Evolutionary conservation across 1,140 invertebrate species (phyloP).

Genomic region (Conus betulinus): DNA sequence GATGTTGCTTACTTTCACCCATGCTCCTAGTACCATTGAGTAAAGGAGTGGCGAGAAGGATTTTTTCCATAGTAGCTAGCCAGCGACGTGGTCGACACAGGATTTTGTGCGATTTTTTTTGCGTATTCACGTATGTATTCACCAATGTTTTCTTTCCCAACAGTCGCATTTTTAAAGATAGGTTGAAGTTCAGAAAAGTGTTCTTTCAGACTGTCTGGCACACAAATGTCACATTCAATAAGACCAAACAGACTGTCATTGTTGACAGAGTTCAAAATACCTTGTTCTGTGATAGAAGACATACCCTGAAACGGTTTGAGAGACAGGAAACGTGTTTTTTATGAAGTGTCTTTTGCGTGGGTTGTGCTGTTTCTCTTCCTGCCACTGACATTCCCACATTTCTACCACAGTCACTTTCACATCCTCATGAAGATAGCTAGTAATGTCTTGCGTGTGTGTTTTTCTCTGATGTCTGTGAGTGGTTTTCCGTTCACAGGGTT

Average conservation of each 20-base stretch:
- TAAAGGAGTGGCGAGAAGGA: not conserved
- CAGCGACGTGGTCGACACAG: not conserved
- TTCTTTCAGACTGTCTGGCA: not conserved
- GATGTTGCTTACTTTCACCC: conserved; percentile 1
- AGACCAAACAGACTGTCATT: not conserved
- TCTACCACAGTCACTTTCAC: not conserved
- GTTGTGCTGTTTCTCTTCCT: not conserved
- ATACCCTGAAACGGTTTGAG: not conserved
- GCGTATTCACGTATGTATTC: not conserved
- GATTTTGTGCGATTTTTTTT: not conserved
- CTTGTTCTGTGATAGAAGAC: not conserved
- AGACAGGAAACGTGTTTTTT: not conserved
- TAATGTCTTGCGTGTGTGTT: not conserved
- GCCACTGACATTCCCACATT: conserved; percentile 8
- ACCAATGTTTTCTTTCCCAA: not conserved
- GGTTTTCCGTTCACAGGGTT: not conserved
- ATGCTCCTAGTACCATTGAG: conserved; percentile 10
- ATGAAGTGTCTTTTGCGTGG: not conserved
- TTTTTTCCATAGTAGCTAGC: not conserved
- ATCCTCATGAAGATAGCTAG: not conserved
- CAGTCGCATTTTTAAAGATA: not conserved
- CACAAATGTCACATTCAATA: not conserved
- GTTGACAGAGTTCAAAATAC: not conserved
- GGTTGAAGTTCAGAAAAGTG: not conserved
- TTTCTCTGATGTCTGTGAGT: not conserved